Base-by-base conservation (phyloP, 2,113 vertebrate genomes). In the Verasper variegatus region DNA sequence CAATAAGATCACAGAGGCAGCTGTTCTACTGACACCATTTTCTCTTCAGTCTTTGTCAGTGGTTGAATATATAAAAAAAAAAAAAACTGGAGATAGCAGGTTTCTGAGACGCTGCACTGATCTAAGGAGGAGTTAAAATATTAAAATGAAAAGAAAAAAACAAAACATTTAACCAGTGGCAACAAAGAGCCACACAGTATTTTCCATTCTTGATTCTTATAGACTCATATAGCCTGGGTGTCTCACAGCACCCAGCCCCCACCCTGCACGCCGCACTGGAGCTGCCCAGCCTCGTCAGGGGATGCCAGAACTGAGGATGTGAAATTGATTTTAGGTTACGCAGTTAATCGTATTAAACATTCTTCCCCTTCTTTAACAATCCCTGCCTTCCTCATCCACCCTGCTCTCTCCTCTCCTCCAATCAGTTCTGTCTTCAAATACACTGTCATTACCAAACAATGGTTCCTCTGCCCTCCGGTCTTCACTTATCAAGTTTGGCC, bases 301-400 rank as follows among this genome's bases (percentile, higher is more conserved):
- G 64, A 77, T 35, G 42, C 74, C 77, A 76, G 84, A 84, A 68
- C 71, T 73, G 80, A 89, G 77, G 81, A 85, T 82, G 82, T 86
- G 87, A 92, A 92, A 90, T 90, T 84, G 88, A 92, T 92, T 93
- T 89, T 72, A 84, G 71, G 80, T 86, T 78, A 83, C 76, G 56
- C 40, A 73, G 85, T 90, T 89, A 89, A 90, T 91, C 86, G 26
- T 78, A 74, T 81, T 88, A 73, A 63, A 66, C 56, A 57, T 67
- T 75, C 68, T 58, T 60, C 64, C 31, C 70, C 79, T 60, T 75
- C 65, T 61, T 67, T 52, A 3, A 58, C 68, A 56, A 12, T 31
- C 23, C 42, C 26, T 47, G 17, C 37, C n/a, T 42, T 27, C 61
- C 59, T 66, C 42, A 9, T 37, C 31, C 77, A 4, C 52, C 27